Evolutionary conservation across 2,888 invertebrate species (phyloP), one percentile per base, ranked within the genome.

Genomic region (Mythimna vitellina): DNA sequence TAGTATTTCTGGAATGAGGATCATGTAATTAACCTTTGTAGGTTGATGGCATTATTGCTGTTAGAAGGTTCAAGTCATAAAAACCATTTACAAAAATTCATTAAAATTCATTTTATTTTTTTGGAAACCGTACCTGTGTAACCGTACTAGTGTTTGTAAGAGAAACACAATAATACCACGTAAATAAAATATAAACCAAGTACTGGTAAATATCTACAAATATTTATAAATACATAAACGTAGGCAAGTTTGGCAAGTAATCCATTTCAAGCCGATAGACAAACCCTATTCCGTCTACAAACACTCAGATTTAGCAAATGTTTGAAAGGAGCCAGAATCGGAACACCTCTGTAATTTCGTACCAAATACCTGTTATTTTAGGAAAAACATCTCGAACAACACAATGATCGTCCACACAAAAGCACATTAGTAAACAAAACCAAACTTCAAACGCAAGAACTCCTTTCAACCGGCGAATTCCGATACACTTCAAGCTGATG

Each of bases 351-450:
- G 53, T 61, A 78, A 72, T 70, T 70, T 77, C 68, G 65, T 71
- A 80, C 62, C 70, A 66, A 75, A 75, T 70, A 80, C 80, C 82
- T 79, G 76, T 85, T 85, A 81, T 87, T 73, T 75, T 79, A 72
- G 71, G 69, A 73, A 73, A 73, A 73, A 82, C 67, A 60, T 84
- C 56, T 69, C 51, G n/a, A 73, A 74, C 78, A 75, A 79, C 66
- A 87, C 83, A 87, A 85, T 83, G 81, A 79, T 70, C 79, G 60
- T 76, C 78, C 82, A 75, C 76, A 84, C 83, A 84, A 87, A 87
- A 87, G 86, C 89, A 81, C 78, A 84, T 88, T 87, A 82, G 84
- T 84, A 86, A 83, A 86, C 85, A 88, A 86, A 86, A 84, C 87
- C 82, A 73, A 86, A 89, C 84, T 86, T 88, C 85, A 83, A 84